phyloP scores from a whole-genome alignment of 2,797 vertebrate genomes.

The Mergus octosetaceus region DNA sequence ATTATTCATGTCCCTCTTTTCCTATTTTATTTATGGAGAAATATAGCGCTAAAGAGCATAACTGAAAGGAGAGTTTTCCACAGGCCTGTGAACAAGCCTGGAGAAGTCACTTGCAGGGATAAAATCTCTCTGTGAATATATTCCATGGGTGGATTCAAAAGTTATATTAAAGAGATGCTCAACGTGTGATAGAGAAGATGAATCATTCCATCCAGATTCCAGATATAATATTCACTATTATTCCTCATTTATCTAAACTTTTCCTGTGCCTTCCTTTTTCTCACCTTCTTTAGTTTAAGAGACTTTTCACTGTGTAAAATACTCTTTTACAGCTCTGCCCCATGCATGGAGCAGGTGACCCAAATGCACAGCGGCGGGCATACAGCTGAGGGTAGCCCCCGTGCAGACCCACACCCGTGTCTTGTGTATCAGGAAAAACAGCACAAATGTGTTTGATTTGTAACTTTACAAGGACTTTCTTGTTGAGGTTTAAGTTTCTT shows the following conservation, averaged over 20 bases:
- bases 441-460: constrained; percentile 3
- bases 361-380: rapidly evolving
- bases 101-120: neutral
- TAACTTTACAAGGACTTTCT: constrained; percentile 26
- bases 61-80: neutral
- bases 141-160: neutral
- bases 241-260: neutral
- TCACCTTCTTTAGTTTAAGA: neutral
- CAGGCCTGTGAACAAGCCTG: neutral
- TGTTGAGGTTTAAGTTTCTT: constrained; percentile 5
- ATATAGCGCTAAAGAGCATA: neutral
- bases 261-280: neutral
- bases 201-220: neutral
- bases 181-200: neutral
- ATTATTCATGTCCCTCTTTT: neutral
- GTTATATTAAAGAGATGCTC: neutral
- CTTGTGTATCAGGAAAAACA: neutral
- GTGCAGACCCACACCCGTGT: neutral
- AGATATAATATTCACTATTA: neutral
- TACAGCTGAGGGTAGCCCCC: neutral
- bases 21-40: neutral
- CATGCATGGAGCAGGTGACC: rapidly evolving
- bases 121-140: neutral
- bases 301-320: neutral
- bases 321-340: neutral